Conservation (phyloP, 2,113 vertebrate species). For the Notarius quadriscutis region DNA sequence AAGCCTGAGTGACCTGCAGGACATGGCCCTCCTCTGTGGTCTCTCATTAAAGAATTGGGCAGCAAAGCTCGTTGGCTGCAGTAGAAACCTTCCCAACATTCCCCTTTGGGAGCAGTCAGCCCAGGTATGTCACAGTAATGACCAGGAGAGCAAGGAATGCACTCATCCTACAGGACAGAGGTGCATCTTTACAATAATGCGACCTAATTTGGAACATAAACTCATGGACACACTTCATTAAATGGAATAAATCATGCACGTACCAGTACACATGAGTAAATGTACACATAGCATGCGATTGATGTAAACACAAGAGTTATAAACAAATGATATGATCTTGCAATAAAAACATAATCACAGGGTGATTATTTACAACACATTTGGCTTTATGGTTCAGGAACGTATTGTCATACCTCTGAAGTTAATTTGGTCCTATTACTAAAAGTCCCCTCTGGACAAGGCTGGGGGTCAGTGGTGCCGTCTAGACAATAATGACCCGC, state of each 20-base stretch:
- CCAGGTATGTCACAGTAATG: slow-evolving; percentile 78
- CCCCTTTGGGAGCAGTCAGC: slow-evolving; percentile 74
- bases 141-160: slow-evolving; percentile 71
- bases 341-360: background rate
- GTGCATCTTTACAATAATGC: background rate
- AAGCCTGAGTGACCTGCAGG: slow-evolving; percentile 72
- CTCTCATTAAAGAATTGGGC: slow-evolving; percentile 66
- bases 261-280: background rate
- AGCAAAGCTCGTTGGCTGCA: slow-evolving; percentile 73
- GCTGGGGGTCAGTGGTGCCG: slow-evolving; percentile 72
- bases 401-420: slow-evolving; percentile 70
- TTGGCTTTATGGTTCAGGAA: background rate
- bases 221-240: background rate
- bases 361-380: background rate
- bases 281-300: background rate
- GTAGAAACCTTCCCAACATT: slow-evolving; percentile 84
- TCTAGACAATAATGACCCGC: slow-evolving; percentile 79
- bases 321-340: background rate
- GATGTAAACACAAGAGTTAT: background rate
- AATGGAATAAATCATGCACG: background rate
- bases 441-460: slow-evolving; percentile 81
- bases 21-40: slow-evolving; percentile 74
- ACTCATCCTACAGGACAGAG: slow-evolving; percentile 68
- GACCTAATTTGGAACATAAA: background rate
- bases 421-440: slow-evolving; percentile 70